Evolutionary conservation across 1,140 invertebrate species (phyloP).

Genomic region (Formica selysi): DNA sequence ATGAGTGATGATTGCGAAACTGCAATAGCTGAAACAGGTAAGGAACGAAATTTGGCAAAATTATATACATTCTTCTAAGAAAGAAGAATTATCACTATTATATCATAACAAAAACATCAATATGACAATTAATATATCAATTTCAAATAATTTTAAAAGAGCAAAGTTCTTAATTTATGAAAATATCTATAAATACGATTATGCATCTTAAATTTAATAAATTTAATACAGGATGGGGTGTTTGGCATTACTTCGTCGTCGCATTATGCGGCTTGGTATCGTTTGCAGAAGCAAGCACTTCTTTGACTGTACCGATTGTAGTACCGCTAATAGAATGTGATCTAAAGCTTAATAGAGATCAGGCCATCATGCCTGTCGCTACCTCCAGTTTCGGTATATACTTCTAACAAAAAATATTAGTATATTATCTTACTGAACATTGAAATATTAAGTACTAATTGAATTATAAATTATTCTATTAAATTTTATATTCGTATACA

Average conservation of each 20-base stretch:
- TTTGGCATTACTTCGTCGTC: constrained; percentile 74
- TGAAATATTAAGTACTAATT: constrained; percentile 1
- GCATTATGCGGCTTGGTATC: constrained; percentile 73
- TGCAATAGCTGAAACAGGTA: constrained; percentile 73
- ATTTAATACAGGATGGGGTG: constrained; percentile 75
- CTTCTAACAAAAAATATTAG: neutral
- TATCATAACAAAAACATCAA: neutral
- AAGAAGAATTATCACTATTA: neutral
- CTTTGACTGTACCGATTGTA: constrained; percentile 67
- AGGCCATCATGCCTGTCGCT: constrained; percentile 66
- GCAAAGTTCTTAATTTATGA: neutral
- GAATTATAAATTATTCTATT: neutral
- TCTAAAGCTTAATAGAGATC: constrained; percentile 62
- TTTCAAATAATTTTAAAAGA: neutral
- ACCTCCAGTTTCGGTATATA: constrained; percentile 72
- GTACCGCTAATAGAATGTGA: constrained; percentile 76
- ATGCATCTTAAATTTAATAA: neutral
- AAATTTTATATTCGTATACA: neutral
- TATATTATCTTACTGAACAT: neutral
- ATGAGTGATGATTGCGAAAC: constrained; percentile 74
- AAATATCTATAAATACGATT: neutral
- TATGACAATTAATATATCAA: neutral
- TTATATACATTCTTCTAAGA: neutral
- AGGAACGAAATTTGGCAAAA: neutral
- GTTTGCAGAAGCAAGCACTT: constrained; percentile 73